Base-by-base conservation (phyloP, 2,113 vertebrate genomes). In the Catharus minimus region DNA sequence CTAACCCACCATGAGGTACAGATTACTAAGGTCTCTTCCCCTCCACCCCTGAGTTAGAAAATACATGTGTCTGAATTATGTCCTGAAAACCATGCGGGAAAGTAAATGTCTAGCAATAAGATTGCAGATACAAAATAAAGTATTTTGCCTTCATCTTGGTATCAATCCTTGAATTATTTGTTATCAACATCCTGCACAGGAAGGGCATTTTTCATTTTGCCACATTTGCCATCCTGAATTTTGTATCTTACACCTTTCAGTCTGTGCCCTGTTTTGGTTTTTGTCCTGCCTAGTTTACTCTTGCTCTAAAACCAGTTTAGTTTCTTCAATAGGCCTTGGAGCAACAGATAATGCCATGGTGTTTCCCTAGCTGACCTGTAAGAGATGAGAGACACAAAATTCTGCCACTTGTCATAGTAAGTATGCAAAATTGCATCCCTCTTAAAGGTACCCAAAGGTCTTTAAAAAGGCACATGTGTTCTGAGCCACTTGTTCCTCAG, bases 391-490 rank as follows among this genome's bases (percentile, higher is more conserved):
- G 57, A 53, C 1, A 39, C 57, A 61, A 74, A 62, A 67, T 79
- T 71, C 55, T 56, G 50, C 74, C 83, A 66, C 50, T 55, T 88
- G 21, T 55, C 73, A 16, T 69, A 81, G 58, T 44, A 88, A 65
- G 50, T n/a, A 67, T 90, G 71, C 86, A 93, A 86, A 95, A 85
- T 52, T 38, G 60, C 43, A 69, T 43, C 58, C 38, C 52, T 90
- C 88, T 73, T 56, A 69, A 81, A 92, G 67, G 88, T 55, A 83
- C 73, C 73, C 46, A 78, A 43, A 81, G 85, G 62, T 67, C 67
- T 94, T 89, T 52, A 33, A 66, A 72, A 95, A 95, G 92, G 95
- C 90, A 94, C 81, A 0, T 61, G 30, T 82, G 7, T 57, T 82
- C 43, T 86, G 65, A 62, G 52, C 83, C 67, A 58, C 28, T 50